Evolutionary conservation across 2,113 vertebrate species (phyloP), one percentile per base, ranked within the genome.

Genomic region (Silurus glanis): DNA sequence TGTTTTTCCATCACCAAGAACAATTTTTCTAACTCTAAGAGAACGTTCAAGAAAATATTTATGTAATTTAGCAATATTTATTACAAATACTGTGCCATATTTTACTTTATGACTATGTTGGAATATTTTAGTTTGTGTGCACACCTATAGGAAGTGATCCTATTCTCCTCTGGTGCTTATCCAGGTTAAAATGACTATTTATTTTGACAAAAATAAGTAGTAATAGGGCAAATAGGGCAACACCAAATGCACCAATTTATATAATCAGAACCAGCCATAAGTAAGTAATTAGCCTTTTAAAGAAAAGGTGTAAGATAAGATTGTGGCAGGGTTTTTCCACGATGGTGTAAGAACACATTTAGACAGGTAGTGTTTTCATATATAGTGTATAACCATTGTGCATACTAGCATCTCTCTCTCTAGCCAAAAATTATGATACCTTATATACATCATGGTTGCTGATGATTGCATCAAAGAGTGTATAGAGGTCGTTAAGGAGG

Each of bases 401-500:
- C 13, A 53, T 12, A 62, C 23, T 19, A 45, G 62, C 37, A 37
- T 25, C 13, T 25, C 16, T 62, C 16, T 75, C 16, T 23, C 9
- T 69, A 16, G 56, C 47, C 61, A 37, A n/a, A 62, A 19, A 51
- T 19, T 62, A 53, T 37, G 58, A 84, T 83, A 95, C 95, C 95
- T 96, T 96, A 90, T 96, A 96, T 62, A 96, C 95, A 21, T 96
- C 96, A 3, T 96, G 96, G 89, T 94, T 94, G 85, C 93, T 93
- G 17, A 96, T 95, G 84, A 96, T 94, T 47, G 94, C 95, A 47
- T 96, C 96, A 23, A 96, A 96, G 14, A 96, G 80, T 0, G 95
- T 95, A 91, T 96, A 96, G 59, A 96, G 94, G 90, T 95, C 93
- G 3, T 96, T 96, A 82, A 96, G 95, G n/a, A 96, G 93, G 92